Evolutionary conservation across 2,113 vertebrate species (phyloP).

Genomic region (Perca fluviatilis): DNA sequence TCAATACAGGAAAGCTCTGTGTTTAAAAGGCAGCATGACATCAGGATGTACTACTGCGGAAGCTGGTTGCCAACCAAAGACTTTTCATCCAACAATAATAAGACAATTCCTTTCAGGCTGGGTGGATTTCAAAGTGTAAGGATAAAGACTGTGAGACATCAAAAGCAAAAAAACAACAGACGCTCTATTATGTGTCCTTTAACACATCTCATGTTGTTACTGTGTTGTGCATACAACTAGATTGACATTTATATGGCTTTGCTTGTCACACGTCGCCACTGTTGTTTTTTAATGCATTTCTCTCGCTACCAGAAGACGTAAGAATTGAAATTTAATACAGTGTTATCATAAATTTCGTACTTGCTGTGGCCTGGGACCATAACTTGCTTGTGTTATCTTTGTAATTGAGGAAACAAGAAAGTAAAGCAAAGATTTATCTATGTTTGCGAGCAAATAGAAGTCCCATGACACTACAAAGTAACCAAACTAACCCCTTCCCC

Average conservation of each 20-base stretch:
- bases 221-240: neutral
- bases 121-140: neutral
- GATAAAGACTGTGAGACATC: slow-evolving; percentile 28
- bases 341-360: slow-evolving; percentile 38
- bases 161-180: neutral
- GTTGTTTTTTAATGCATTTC: neutral
- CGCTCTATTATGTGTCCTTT: slow-evolving; percentile 5
- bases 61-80: slow-evolving; percentile 27
- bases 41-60: slow-evolving; percentile 55
- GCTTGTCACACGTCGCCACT: too few species aligned
- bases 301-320: neutral
- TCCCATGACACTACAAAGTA: slow-evolving; percentile 61
- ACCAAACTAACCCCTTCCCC: slow-evolving; percentile 9
- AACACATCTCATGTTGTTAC: neutral
- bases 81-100: slow-evolving; percentile 50
- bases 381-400: slow-evolving; percentile 67
- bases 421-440: slow-evolving; percentile 74
- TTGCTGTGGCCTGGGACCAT: slow-evolving; percentile 47
- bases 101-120: slow-evolving; percentile 24
- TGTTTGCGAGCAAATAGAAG: slow-evolving; percentile 53
- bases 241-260: slow-evolving; percentile 39
- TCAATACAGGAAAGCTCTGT: slow-evolving; percentile 49
- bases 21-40: slow-evolving; percentile 45
- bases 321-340: slow-evolving; percentile 9
- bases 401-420: slow-evolving; percentile 79